A percentile compares a stretch with the other conserved stretches of the same genome.
phyloP scores from a whole-genome alignment of 2,797 vertebrate genomes.

The Echiichthys vipera region DNA sequence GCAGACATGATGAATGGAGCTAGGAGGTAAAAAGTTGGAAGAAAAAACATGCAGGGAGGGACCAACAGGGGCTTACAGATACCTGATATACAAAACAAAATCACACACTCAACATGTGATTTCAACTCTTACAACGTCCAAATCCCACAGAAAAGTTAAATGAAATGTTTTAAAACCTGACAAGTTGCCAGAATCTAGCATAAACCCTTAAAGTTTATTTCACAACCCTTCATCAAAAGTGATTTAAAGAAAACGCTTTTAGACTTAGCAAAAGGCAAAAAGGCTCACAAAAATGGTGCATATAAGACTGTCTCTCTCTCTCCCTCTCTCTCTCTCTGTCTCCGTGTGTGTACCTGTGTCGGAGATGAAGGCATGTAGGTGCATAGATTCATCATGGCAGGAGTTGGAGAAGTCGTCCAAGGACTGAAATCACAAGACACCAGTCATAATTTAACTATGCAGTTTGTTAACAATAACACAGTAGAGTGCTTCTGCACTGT shows the following conservation, averaged over 20 bases:
- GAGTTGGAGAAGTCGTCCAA: slow-evolving; percentile 95
- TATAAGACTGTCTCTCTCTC: slow-evolving; percentile 4
- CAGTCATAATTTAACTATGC: not conserved
- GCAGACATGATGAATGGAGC: slow-evolving; percentile 47
- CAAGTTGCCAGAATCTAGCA: not conserved
- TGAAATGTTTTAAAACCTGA: not conserved
- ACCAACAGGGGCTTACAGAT: slow-evolving; percentile 24
- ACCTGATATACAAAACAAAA: not conserved
- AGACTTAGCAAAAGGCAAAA: not conserved
- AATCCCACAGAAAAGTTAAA: not conserved
- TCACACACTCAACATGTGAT: not conserved
- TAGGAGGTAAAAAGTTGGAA: slow-evolving; percentile 40
- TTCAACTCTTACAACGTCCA: not conserved
- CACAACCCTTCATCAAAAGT: not conserved
- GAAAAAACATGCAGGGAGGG: slow-evolving; percentile 26
- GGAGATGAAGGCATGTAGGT: slow-evolving; percentile 95
- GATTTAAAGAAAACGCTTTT: not conserved
- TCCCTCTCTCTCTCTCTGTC: too few relatives aligned
- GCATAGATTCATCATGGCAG: slow-evolving; percentile 90
- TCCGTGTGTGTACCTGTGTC: slow-evolving; percentile 90
- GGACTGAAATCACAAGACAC: slow-evolving; percentile 85
- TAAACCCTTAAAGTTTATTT: not conserved
- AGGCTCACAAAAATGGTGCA: not conserved
- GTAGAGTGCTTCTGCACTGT: not conserved
- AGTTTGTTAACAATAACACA: not conserved